Conservation (phyloP, 2,113 vertebrate genomes). For the Equus przewalskii region DNA sequence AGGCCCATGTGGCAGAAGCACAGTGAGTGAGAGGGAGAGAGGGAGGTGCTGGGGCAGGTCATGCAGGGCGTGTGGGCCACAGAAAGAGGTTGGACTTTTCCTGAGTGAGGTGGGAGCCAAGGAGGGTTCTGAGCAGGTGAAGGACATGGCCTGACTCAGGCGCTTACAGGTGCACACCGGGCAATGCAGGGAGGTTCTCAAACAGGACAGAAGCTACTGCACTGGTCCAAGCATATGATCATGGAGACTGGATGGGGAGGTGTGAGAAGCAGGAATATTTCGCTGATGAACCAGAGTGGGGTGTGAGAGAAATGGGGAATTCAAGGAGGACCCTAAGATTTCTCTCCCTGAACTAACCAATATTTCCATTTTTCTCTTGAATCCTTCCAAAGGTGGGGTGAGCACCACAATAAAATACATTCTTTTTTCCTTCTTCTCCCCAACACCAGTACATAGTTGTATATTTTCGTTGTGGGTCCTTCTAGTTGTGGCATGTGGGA, state of each 20-base stretch:
- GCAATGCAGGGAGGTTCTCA: neutral
- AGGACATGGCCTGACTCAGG: neutral
- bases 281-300: neutral
- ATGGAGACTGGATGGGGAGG: neutral
- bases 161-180: neutral
- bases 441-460: too few species aligned
- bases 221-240: too few species aligned
- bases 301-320: neutral
- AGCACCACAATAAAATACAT: neutral
- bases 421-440: neutral
- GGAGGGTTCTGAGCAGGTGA: neutral
- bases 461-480: too few species aligned
- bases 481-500: too few species aligned
- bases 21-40: neutral
- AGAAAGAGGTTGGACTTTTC: neutral
- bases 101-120: neutral
- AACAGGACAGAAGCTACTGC: neutral
- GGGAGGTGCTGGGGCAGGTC: neutral
- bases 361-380: neutral
- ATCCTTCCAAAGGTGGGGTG: neutral
- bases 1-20: neutral
- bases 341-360: neutral
- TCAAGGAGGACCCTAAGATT: neutral
- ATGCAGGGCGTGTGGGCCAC: neutral
- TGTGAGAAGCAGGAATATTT: neutral